Evolutionary conservation across 1,140 invertebrate species (phyloP), one percentile per base, ranked within the genome.

Genomic region (Branchinecta lynchi): DNA sequence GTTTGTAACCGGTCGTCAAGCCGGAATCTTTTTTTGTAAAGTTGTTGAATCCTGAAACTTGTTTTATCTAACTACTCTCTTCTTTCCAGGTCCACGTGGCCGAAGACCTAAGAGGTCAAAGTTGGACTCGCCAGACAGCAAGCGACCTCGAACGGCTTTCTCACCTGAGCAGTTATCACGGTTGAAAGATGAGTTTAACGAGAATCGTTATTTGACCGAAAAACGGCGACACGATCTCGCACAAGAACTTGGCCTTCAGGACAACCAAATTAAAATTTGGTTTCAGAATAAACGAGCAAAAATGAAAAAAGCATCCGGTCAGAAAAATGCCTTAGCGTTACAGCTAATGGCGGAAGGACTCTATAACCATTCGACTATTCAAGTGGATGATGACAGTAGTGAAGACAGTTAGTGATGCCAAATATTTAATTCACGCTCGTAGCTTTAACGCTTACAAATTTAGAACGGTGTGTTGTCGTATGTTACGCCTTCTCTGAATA

Each of bases 261-360:
- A 86, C 73, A 82, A 82, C 43, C 85, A 86, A 75, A 85, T 86
- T 73, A 86, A 86, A 75, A 86, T 86, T 70, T 85, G 84, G 84
- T 85, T 86, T 75, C 84, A 86, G 77, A 86, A 86, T 76, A 86
- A 86, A 76, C 74, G 86, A 66, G 85, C 86, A 44, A 86, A 87
- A 74, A 80, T 86, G 70, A 87, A 87, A 78, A 87, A 86, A 74
- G 75, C 81, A 3, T 77, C 72, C 15, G 82, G 82, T 0, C 73
- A 77, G 45, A 77, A 79, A 70, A 82, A 81, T 72, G 76, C 79
- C 2, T 76, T 86, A 65, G 83, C 84, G 3, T 69, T 82, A 20
- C 81, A 84, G 68, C 76, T 86, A 15, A 84, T 85, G 81, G 82
- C 84, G 10, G 82, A 86, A 74, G 84, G 85, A 51, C 77, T 86